Conservation (phyloP, 1,140 invertebrate genomes). For the Andricus grossulariae region DNA sequence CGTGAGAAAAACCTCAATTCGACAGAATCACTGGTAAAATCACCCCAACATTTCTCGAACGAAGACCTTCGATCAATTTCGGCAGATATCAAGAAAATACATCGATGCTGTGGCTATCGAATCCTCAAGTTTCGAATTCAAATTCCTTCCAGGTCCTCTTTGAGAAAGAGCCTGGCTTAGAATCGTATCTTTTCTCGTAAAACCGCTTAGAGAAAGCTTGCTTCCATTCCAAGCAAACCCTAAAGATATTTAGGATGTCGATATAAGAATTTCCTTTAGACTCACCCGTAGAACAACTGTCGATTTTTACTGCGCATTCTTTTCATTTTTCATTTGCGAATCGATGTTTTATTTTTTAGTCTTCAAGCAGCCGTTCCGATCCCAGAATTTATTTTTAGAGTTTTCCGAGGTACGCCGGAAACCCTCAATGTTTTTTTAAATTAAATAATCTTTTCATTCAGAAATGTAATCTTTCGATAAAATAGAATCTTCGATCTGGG, state of each 20-base stretch:
- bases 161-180: not conserved
- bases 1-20: not conserved
- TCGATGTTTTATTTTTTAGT: too few relatives aligned
- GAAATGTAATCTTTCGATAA: too few relatives aligned
- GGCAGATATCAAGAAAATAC: not conserved
- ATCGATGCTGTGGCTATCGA: not conserved
- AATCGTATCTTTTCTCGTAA: not conserved
- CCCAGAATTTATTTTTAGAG: too few relatives aligned
- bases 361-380: too few relatives aligned
- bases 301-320: too few relatives aligned
- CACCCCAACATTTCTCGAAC: not conserved
- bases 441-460: too few relatives aligned
- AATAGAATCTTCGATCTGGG: too few relatives aligned
- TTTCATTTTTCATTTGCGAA: too few relatives aligned
- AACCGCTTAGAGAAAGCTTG: not conserved
- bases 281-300: not conserved
- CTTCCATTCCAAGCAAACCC: slow-evolving; percentile 1
- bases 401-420: too few relatives aligned
- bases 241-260: not conserved
- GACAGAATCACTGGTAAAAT: slow-evolving; percentile 2
- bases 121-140: not conserved
- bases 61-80: not conserved
- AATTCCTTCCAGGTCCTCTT: not conserved
- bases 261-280: not conserved
- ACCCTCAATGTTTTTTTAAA: too few relatives aligned